A percentile compares a stretch with the other conserved stretches of the same genome.
Conservation (phyloP, 2,113 vertebrate genomes). For the Brachypteracias leptosomus region DNA sequence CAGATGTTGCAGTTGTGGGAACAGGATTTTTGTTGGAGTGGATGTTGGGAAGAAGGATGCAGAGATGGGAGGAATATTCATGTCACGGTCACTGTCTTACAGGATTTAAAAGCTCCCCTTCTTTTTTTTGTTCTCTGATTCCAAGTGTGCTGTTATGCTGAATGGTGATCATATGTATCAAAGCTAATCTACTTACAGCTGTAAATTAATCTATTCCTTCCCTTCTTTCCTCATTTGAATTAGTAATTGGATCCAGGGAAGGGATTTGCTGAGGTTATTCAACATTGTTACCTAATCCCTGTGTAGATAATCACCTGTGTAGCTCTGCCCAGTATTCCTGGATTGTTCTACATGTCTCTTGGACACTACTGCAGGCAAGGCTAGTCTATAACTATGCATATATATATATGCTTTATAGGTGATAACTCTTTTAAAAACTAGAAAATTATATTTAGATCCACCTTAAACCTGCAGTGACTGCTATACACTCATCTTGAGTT, state of each 20-base stretch:
- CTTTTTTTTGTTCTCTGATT: neutral
- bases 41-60: neutral
- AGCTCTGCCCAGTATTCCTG: neutral
- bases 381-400: neutral
- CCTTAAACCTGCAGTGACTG: neutral
- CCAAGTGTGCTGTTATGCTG: neutral
- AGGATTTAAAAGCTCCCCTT: neutral
- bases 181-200: neutral
- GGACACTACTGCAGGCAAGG: neutral
- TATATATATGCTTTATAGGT: neutral
- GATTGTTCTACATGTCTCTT: neutral
- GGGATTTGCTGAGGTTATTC: neutral
- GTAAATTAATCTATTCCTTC: neutral
- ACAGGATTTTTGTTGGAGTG: neutral
- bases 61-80: neutral
- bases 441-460: neutral
- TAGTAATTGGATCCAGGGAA: neutral
- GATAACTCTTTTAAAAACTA: neutral
- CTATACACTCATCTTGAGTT: neutral
- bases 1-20: neutral
- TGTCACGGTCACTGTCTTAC: neutral
- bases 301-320: too few relatives aligned
- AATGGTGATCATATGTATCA: neutral
- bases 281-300: neutral
- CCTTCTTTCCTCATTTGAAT: neutral